Percentiles rank a stretch among this genome's conserved stretches.
Evolutionary conservation across 2,113 vertebrate genomes (phyloP).

Genomic region (Oryzias javanicus): DNA sequence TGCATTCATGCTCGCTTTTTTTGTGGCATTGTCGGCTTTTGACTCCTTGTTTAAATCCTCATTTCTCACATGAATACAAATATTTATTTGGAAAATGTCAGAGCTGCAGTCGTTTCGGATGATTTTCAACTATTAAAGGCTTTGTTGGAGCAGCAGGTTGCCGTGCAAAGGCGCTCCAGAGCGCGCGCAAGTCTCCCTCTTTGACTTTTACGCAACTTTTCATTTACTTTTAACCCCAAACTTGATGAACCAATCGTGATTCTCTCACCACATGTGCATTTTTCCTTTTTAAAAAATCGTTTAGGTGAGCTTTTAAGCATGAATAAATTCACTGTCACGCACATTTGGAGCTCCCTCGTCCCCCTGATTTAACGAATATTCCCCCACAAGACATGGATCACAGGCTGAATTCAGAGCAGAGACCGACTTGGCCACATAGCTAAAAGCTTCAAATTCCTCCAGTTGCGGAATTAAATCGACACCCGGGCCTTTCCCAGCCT

Average conservation of each 20-base stretch:
- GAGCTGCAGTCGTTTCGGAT: constrained; percentile 84
- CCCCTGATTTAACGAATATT: constrained; percentile 14
- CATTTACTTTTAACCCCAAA: too few species aligned
- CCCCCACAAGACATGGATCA: constrained; percentile 10
- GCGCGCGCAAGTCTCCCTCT: constrained; percentile 42
- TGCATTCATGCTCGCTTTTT: constrained; percentile 84
- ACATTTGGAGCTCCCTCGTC: background rate
- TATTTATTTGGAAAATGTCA: constrained; percentile 88
- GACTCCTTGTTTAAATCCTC: constrained; percentile 75
- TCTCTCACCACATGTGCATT: too few species aligned
- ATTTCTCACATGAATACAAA: constrained; percentile 90
- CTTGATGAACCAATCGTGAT: too few species aligned
- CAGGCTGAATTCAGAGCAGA: constrained; percentile 21
- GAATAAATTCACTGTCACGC: background rate
- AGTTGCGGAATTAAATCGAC: constrained; percentile 67
- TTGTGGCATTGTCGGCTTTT: constrained; percentile 67
- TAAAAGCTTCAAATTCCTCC: constrained; percentile 58
- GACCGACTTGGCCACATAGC: constrained; percentile 21
- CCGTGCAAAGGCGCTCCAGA: constrained; percentile 82
- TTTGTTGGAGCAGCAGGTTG: constrained; percentile 91
- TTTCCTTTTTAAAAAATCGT: too few species aligned
- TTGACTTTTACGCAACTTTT: constrained; percentile 21
- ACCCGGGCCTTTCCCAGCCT: constrained; percentile 58
- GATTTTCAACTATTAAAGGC: constrained; percentile 86
- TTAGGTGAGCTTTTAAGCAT: too few species aligned